Conservation (phyloP, 2,888 invertebrate genomes). For the Chrysodeixis includens region DNA sequence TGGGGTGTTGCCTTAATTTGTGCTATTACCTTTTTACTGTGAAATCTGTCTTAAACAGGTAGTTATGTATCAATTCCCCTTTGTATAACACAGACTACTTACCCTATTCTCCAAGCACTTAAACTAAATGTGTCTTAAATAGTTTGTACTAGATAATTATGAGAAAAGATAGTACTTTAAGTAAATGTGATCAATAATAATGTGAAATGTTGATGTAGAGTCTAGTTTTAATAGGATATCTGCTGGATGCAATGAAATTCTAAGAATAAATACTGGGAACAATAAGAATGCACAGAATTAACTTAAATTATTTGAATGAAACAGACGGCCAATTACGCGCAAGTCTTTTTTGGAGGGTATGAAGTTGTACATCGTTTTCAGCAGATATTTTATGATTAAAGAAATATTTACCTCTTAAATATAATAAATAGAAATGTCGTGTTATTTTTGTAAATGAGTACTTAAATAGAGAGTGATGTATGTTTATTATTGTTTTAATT, state of each 20-base stretch:
- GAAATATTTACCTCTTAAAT: constrained; percentile 31
- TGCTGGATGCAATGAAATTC: background rate
- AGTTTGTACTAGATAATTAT: constrained; percentile 20
- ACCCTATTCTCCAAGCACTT: constrained; percentile 19
- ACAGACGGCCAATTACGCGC: too few species aligned
- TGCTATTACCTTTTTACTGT: too few species aligned
- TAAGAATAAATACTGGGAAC: too few species aligned
- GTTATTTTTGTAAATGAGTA: constrained; percentile 48
- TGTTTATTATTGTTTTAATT: constrained; percentile 45
- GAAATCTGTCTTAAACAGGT: too few species aligned
- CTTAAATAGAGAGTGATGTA: constrained; percentile 52
- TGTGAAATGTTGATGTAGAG: constrained; percentile 8
- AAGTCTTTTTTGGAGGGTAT: too few species aligned
- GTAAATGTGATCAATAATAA: constrained; percentile 28
- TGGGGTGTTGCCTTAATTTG: too few species aligned
- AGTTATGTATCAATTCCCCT: background rate
- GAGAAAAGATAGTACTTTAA: background rate
- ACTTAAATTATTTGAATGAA: too few species aligned
- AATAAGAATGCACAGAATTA: too few species aligned
- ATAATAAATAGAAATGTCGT: constrained; percentile 24
- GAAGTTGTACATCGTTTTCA: constrained; percentile 13
- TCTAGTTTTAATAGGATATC: background rate
- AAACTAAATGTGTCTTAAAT: constrained; percentile 29
- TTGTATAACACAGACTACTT: constrained; percentile 3
- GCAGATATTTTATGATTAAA: constrained; percentile 8